Evolutionary conservation across 2,888 invertebrate species (phyloP), one percentile per base, ranked within the genome.

Genomic region (Alviniconcha strummeri): DNA sequence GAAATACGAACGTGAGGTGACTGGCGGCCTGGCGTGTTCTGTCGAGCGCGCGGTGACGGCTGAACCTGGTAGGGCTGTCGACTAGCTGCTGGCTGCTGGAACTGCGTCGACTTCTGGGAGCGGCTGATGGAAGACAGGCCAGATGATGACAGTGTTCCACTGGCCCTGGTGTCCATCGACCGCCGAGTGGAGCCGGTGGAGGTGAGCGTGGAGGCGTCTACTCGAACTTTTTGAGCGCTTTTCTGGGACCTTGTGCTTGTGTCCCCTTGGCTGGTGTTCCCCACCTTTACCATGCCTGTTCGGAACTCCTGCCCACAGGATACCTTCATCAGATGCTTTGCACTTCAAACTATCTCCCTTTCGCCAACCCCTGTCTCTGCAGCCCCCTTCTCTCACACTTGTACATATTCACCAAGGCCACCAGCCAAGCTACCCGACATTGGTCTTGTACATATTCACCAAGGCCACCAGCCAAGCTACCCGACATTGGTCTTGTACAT

Each of bases 1-100:
- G 82, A 75, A 57, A 82, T 82, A 55, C 82, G 82, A 64, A 82
- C 82, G 13, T 67, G 72, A 7, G 75, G 64, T n/a, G 82, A 75
- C 1, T 69, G 74, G 8, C 60, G 71, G 36, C 54, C 36, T 0
- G 71, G 52, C 1, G 15, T n/a, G 11, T 71, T 60, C 81, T 36
- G 72, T 15, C 54, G 81, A 57, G 60, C 15, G 5, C 76, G 56
- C 1, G 76, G 76, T 8, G 76, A 77, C 4, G 76, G 76, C 57
- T 77, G 57, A n/a, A 77, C 19, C 17, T 55, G 54, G 5, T 77
- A 57, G n/a, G 76, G 57, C 56, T 17, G 9, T 4, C 76, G 57
- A 4, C 76, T 13, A 19, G 11, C 57, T n/a, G n/a, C 57, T 5
- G 54, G 4, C 5, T 15, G 15, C 76, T 77, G 76, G 5, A 19